Evolutionary conservation across 2,888 invertebrate genomes (phyloP), one percentile per base, ranked within the genome.

Genomic region (Polymixis lichenea): DNA sequence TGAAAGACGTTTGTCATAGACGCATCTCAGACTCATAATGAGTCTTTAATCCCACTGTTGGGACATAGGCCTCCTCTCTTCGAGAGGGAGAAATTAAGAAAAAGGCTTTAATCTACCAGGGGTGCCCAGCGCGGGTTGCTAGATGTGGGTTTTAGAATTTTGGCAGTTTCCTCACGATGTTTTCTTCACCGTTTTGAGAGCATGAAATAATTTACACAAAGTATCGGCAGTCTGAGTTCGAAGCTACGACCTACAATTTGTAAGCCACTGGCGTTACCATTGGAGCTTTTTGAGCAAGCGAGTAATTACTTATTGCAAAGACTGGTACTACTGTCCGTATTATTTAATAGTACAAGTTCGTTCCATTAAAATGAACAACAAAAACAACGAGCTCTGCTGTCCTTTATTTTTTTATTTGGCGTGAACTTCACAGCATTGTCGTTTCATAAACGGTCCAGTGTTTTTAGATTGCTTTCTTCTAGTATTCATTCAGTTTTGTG

Each of bases 401-500:
- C 67, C 62, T 82, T 77, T 85, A 68, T 85, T 83, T 25, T 49
- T 85, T 64, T 77, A 70, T 85, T 77, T 77, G 66, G 66, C 86
- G 86, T 83, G 83, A 85, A 77, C 72, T 85, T 82, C 55, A 82
- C 72, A 82, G 78, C 28, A 77, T 53, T 77, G 78, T 77, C 60
- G 66, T 85, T 56, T 77, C 62, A 70, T 78, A 86, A 83, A 79
- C 70, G 75, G 49, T 72, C 51, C 58, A 51, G 60, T 74, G 64
- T 86, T 78, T 75, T 81, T 72, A 75, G 46, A 84, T 86, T 78
- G 67, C 72, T 75, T 84, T 71, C 62, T 72, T 72, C 22, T 64
- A 58, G 51, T 61, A 28, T 61, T 58, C n/a, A 32, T 77, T 65
- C 64, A 17, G 28, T 56, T 83, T 51, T 61, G 15, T 66, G 28